Evolutionary conservation across 2,797 vertebrate genomes (phyloP).

Genomic region (Luscinia megarhynchos): DNA sequence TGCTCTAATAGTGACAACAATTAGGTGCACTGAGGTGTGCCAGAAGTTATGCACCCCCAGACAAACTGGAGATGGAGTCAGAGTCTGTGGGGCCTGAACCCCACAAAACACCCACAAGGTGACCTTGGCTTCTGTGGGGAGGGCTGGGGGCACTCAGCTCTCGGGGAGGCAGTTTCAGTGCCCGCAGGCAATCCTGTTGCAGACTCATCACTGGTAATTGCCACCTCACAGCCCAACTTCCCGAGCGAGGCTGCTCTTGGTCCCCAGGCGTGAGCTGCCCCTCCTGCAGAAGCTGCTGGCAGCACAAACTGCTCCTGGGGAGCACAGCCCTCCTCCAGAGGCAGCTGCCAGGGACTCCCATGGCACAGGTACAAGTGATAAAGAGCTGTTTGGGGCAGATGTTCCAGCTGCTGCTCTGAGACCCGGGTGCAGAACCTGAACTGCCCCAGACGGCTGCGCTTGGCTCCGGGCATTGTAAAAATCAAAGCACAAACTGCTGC

Average conservation of each 20-base stretch:
- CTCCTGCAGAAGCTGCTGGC: background rate
- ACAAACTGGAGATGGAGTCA: background rate
- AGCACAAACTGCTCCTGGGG: background rate
- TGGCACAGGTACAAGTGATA: background rate
- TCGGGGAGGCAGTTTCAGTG: background rate
- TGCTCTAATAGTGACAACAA: slow-evolving; percentile 45
- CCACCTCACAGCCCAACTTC: background rate
- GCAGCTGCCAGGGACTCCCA: background rate
- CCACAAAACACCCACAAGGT: background rate
- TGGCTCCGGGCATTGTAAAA: background rate
- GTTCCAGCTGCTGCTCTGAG: background rate
- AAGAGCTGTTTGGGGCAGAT: background rate
- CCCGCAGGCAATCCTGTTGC: background rate
- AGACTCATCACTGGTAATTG: background rate
- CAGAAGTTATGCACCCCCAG: slow-evolving; percentile 13
- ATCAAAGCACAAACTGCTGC: background rate
- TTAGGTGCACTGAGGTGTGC: slow-evolving; percentile 41
- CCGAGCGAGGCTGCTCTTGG: background rate
- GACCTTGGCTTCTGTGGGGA: background rate
- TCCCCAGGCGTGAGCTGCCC: background rate
- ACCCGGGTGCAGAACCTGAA: background rate
- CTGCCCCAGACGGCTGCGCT: background rate
- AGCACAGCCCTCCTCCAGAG: background rate
- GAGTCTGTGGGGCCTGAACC: background rate
- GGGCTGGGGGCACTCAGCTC: background rate